Evolutionary conservation across 2,797 vertebrate genomes (phyloP), one percentile per base, ranked within the genome.

Genomic region (Platalea minor): DNA sequence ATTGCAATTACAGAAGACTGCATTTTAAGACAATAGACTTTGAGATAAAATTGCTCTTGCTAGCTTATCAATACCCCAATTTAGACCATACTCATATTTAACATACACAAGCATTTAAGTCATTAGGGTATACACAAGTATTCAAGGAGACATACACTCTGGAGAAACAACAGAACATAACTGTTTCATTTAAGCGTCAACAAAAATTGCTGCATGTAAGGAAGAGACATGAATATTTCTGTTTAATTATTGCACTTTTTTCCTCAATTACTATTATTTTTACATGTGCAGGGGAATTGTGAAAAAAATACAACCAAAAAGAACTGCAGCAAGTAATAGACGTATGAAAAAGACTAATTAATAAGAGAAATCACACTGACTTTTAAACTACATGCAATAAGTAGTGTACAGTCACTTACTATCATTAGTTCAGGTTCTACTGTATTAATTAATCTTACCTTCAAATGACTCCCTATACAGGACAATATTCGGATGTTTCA

Each of bases 401-500:
- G 3, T 8, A 80, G 11, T 4, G 8, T 48, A 69, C 6, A 56
- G 18, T 25, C 17, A 19, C 16, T 31, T 31, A 35, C 7, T 83
- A 50, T 7, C 0, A 4, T 21, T 75, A 80, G 21, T 69, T 82
- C 67, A 72, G 25, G 11, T 78, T 91, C 35, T 28, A 74, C 13
- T 57, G 15, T 23, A 41, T 73, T 89, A 92, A 88, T 79, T 45
- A 67, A 74, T 76, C 97, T 96, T 97, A 99, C 99, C 99, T 99
- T 99, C 99, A 98, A 99, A 99, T 63, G 99, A 99, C 96, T 99
- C 99, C 97, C 98, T 99, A 54, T 99, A 99, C 88, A 99, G 98
- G 69, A 99, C 99, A 88, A 99, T 99, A 97, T 99, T 99, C 17
- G 99, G 99, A 97, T 99, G 99, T 96, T 99, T 99, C 99, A 99